phyloP scores from a whole-genome alignment of 2,888 invertebrate genomes.

The Cephus rjabovi region DNA sequence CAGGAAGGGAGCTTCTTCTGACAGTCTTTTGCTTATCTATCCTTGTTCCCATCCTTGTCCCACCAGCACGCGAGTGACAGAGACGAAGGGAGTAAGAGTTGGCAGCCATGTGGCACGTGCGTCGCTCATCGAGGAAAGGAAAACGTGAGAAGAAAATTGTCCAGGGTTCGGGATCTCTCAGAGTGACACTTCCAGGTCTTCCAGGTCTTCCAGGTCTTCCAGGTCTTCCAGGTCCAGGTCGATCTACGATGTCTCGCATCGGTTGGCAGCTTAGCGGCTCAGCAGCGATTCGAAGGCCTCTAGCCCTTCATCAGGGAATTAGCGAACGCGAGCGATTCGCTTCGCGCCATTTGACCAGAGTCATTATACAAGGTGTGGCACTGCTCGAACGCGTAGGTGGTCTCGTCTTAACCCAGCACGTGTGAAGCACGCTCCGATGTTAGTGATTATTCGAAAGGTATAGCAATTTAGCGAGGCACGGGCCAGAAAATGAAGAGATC shows the following conservation, averaged over 20 bases:
- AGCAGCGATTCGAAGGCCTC: background rate
- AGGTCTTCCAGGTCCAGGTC: background rate
- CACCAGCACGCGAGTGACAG: background rate
- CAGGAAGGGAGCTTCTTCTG: background rate
- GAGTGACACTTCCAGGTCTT: too few relatives aligned
- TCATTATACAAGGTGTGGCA: slow-evolving; percentile 50
- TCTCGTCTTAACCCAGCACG: slow-evolving; percentile 35
- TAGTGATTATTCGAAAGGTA: slow-evolving; percentile 28
- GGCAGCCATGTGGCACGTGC: slow-evolving; percentile 35
- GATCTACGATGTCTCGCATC: background rate
- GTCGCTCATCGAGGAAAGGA: slow-evolving; percentile 19
- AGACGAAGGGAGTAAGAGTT: slow-evolving; percentile 30
- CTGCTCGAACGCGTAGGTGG: slow-evolving; percentile 52
- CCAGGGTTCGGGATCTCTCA: background rate
- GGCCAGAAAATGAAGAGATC: slow-evolving; percentile 20
- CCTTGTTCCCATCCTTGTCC: too few relatives aligned
- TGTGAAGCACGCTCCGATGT: slow-evolving; percentile 38
- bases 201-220: too few relatives aligned
- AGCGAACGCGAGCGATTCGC: slow-evolving; percentile 51
- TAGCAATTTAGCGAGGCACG: slow-evolving; percentile 20
- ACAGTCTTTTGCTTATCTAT: too few relatives aligned
- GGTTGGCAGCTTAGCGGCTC: background rate
- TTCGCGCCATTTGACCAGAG: slow-evolving; percentile 47
- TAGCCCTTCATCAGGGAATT: slow-evolving; percentile 54
- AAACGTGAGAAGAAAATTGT: slow-evolving; percentile 16